Evolutionary conservation across 2,888 invertebrate species (phyloP).

Genomic region (Acanthosoma haemorrhoidale): DNA sequence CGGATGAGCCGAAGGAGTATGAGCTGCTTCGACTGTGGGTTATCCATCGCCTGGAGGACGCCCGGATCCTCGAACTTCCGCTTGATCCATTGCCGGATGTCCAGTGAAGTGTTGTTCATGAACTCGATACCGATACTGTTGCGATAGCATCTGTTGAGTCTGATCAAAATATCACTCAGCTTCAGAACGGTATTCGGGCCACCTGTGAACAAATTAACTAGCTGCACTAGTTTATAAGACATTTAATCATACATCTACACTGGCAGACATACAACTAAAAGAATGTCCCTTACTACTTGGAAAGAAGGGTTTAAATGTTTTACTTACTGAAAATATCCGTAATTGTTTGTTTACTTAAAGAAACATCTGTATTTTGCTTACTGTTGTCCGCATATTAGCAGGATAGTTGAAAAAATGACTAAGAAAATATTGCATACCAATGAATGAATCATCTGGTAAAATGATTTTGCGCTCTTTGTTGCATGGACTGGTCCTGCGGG

Average conservation of each 20-base stretch:
- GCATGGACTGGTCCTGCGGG: conserved; percentile 45
- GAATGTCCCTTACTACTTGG: too few relatives aligned
- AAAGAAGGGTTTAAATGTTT: too few relatives aligned
- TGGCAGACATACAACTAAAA: too few relatives aligned
- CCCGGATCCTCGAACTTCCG: conserved; percentile 21
- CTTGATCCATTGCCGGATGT: conserved; percentile 19
- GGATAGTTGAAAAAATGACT: too few relatives aligned
- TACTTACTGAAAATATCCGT: too few relatives aligned
- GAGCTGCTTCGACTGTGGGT: background rate
- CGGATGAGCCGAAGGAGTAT: conserved; percentile 13
- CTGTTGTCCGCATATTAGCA: too few relatives aligned
- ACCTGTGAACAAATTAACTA: background rate
- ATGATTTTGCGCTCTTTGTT: conserved; percentile 64
- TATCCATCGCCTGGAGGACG: background rate
- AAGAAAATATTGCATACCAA: conserved; percentile 29
- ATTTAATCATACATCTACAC: too few relatives aligned
- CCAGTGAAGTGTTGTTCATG: background rate
- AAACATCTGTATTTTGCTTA: too few relatives aligned
- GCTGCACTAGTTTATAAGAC: background rate
- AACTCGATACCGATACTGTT: conserved; percentile 22
- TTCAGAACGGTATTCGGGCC: background rate
- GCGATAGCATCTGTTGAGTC: conserved; percentile 4
- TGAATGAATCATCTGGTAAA: conserved; percentile 61
- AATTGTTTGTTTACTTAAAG: too few relatives aligned
- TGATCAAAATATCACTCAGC: background rate